These are phyloP conservation scores for Chelidonichthys spinosus DNA, from an alignment of 2,797 vertebrate species.

Conservation along the genomic window DNA sequence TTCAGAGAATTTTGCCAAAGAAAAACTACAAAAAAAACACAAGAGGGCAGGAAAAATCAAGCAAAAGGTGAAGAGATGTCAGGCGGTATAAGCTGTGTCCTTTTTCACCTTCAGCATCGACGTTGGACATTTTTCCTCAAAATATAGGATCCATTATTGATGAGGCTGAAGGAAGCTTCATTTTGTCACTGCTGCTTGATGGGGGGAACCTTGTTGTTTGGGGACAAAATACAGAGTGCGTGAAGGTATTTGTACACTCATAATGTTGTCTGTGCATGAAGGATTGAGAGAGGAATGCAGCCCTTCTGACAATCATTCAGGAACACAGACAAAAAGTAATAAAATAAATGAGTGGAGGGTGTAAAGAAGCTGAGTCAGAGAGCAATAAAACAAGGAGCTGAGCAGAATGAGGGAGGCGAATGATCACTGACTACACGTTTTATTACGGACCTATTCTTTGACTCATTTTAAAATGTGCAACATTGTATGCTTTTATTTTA, in stretches of 20 bases:
- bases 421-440: slow-evolving; percentile 18
- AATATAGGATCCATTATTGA: slow-evolving; percentile 69
- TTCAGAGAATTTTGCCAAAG: slow-evolving; percentile 29
- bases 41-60: slow-evolving; percentile 30
- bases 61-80: slow-evolving; percentile 32
- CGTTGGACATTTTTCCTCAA: no score
- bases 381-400: slow-evolving; percentile 42
- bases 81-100: slow-evolving; percentile 50
- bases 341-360: slow-evolving; percentile 14
- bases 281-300: neutral
- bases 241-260: neutral
- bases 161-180: slow-evolving; percentile 60
- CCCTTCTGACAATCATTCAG: neutral
- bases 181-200: slow-evolving; percentile 38
- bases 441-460: neutral
- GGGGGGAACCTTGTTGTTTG: slow-evolving; percentile 16
- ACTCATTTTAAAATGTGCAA: slow-evolving; percentile 3
- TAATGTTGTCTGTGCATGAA: neutral
- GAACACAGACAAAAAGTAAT: slow-evolving; percentile 36
- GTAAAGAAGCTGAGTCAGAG: slow-evolving; percentile 49
- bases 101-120: slow-evolving; percentile 57
- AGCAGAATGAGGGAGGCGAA: slow-evolving; percentile 15
- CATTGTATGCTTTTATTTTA: slow-evolving; percentile 2
- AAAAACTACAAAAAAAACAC: slow-evolving; percentile 23
- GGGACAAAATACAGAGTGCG: slow-evolving; percentile 10